Percentiles rank a stretch among this genome's conserved stretches.
Conservation (phyloP, 2,888 invertebrate species). For the Leptarthrus brevirostris region DNA sequence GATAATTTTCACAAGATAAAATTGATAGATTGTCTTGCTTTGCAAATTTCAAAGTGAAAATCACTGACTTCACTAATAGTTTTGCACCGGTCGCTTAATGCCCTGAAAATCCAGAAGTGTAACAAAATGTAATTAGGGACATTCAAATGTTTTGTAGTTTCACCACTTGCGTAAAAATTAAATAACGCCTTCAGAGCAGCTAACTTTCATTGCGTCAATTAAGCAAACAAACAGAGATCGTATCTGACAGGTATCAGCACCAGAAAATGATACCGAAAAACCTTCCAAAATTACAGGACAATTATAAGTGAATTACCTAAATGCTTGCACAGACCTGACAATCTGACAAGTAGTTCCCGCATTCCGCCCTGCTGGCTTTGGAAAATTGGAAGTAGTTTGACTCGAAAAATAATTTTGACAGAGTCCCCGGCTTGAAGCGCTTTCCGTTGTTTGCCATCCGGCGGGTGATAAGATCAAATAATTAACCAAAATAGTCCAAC, state of each 20-base stretch:
- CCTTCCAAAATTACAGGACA: conserved; percentile 50
- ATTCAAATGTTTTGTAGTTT: not conserved
- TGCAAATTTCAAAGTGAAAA: too few relatives aligned
- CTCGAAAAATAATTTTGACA: conserved; percentile 29
- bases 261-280: conserved; percentile 33
- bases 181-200: not conserved
- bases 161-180: conserved; percentile 16
- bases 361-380: not conserved
- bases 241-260: conserved; percentile 48
- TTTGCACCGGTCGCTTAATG: too few relatives aligned
- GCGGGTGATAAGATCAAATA: conserved; percentile 51
- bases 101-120: too few relatives aligned
- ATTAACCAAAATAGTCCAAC: conserved; percentile 36
- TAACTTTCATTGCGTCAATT: conserved; percentile 49
- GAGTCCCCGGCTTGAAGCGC: not conserved
- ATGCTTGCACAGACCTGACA: conserved; percentile 33
- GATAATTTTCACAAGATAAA: too few relatives aligned
- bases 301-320: conserved; percentile 52
- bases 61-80: too few relatives aligned
- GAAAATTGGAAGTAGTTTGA: not conserved
- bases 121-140: too few relatives aligned
- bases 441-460: conserved; percentile 48
- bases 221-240: conserved; percentile 49
- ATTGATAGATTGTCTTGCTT: too few relatives aligned
- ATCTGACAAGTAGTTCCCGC: conserved; percentile 35